Evolutionary conservation across 1,140 invertebrate species (phyloP).

Genomic region (Solenopsis invicta): DNA sequence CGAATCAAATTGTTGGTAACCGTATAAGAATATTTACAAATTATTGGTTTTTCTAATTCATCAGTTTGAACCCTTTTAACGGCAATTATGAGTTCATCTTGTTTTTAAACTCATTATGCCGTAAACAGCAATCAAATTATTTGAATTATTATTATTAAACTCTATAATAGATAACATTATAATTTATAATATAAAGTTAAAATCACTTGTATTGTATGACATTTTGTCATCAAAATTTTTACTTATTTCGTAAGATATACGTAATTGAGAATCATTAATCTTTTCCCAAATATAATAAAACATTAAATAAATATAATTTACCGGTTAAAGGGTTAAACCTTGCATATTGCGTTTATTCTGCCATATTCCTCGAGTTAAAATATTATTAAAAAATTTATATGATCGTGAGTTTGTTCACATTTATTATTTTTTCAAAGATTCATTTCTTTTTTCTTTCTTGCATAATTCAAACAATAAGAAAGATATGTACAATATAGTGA

Average conservation of each 20-base stretch:
- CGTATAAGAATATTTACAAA: conserved; percentile 54
- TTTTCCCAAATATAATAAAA: neutral
- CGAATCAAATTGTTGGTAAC: conserved; percentile 44
- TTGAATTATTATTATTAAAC: conserved; percentile 9
- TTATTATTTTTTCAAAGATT: neutral
- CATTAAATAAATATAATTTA: conserved; percentile 27
- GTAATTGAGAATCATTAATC: neutral
- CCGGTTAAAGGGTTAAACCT: conserved; percentile 44
- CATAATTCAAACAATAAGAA: conserved; percentile 17
- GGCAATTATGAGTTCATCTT: neutral
- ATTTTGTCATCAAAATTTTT: neutral
- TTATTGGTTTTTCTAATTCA: conserved; percentile 43
- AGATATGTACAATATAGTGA: conserved; percentile 23
- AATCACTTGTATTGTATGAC: conserved; percentile 20
- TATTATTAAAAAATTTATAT: conserved; percentile 41
- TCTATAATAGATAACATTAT: neutral
- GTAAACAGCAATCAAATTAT: neutral
- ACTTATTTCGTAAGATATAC: neutral
- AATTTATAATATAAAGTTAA: neutral
- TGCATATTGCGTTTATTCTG: conserved; percentile 2
- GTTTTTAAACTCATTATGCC: neutral
- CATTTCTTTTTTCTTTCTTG: conserved; percentile 18
- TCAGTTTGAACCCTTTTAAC: conserved; percentile 44
- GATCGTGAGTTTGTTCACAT: neutral
- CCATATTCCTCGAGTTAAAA: conserved; percentile 39